phyloP scores from a whole-genome alignment of 2,113 vertebrate species.

The Eurypyga helias region DNA sequence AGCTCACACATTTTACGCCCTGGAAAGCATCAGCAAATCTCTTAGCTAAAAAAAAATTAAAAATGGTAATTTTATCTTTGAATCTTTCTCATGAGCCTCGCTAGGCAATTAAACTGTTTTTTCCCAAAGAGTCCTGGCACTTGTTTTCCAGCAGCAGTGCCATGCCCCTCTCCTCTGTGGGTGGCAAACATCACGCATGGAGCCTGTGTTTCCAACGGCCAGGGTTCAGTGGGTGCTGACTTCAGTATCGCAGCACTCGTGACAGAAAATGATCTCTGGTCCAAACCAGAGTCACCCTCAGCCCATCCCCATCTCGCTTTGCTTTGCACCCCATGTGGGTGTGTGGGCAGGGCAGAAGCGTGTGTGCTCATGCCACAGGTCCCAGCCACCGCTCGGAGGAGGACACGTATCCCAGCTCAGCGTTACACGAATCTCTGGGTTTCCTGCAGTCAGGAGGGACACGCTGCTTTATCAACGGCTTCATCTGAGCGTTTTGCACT shows the following conservation, averaged over 20 bases:
- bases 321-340: neutral
- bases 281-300: neutral
- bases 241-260: rapidly evolving
- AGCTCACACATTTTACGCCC: neutral
- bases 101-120: constrained; percentile 7
- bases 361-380: rapidly evolving
- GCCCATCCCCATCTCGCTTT: neutral
- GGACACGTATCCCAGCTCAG: neutral
- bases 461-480: rapidly evolving
- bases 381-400: neutral
- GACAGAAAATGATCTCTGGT: neutral
- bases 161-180: neutral
- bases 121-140: neutral
- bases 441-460: neutral
- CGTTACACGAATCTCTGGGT: neutral
- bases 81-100: constrained; percentile 1
- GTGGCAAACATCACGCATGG: neutral
- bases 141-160: neutral
- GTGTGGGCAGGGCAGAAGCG: neutral
- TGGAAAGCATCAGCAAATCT: neutral
- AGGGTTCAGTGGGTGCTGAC: neutral
- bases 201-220: neutral
- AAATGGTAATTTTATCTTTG: constrained; percentile 25
- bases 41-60: neutral
- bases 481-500: neutral